Base-by-base conservation (phyloP, 2,888 invertebrate genomes). In the Mongoloraphidia duomilia region DNA sequence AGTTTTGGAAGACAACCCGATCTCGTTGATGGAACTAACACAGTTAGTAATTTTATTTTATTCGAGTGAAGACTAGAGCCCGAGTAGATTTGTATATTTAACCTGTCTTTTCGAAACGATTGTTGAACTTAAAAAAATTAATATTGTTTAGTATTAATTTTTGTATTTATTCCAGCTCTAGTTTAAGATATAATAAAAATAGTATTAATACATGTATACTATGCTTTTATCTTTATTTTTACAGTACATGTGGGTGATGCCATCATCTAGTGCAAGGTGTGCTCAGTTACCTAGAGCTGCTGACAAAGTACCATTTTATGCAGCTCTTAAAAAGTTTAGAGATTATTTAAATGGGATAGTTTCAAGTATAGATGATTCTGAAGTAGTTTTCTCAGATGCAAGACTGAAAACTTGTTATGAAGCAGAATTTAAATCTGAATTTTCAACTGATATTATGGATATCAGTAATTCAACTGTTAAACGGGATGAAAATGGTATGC, bases 161-260 rank as follows among this genome's bases (percentile, higher is more conserved):
- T 26, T 26, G 26, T 5, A 26, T 26, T 3, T 26, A 26, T 6
- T 26, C 6, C 6, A 6, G 26, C 26, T 26, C 26, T 26, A 3
- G 26, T 26, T 26, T 26, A 26, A 6, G 26, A 26, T 26, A 26
- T 17, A n/a, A 17, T 26, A 26, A 26, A 3, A 26, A 26, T 26
- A 26, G 26, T 26, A 26, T 26, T 26, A 26, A 26, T 26, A 26
- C n/a, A n/a, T n/a, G n/a, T n/a, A n/a, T n/a, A 6, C 4, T 3
- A 17, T 17, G 17, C 17, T 17, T 26, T 26, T 26, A 26, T 26
- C 44, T 34, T 54, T 57, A 55, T 52, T 58, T 47, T 74, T 73
- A 11, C 75, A 95, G 94, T 86, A 90, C 67, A 90, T 95, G 77
- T 97, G 92, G 90, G 96, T 97, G 65, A 95, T 96, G 95, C 96